Evolutionary conservation across 2,888 invertebrate genomes (phyloP).

Genomic region (Mylabris sibirica): DNA sequence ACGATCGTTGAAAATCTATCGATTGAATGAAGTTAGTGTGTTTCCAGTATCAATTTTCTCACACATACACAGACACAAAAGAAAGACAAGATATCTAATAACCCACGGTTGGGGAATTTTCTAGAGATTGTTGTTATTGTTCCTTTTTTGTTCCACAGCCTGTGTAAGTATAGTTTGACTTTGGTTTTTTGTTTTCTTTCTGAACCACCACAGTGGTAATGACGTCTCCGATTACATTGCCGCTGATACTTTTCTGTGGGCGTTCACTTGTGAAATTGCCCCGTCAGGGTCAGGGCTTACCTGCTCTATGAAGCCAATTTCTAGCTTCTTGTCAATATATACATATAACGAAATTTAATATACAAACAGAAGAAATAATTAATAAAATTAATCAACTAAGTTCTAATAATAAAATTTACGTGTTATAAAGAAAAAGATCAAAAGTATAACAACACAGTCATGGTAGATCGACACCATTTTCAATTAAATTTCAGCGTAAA

Average conservation of each 20-base stretch:
- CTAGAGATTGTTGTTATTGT: neutral
- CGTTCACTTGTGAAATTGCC: conserved; percentile 56
- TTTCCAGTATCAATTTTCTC: conserved; percentile 7
- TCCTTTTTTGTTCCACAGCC: neutral
- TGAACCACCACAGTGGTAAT: conserved; percentile 41
- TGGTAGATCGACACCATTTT: conserved; percentile 20
- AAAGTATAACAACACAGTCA: conserved; percentile 17
- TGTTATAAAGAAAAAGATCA: neutral
- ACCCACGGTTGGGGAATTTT: neutral
- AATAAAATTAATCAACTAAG: neutral
- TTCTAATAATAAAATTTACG: neutral
- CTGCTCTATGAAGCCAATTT: conserved; percentile 40
- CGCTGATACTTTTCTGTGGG: conserved; percentile 53
- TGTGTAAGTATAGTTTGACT: conserved; percentile 19
- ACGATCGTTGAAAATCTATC: neutral
- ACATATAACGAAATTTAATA: neutral
- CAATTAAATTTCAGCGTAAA: conserved; percentile 31
- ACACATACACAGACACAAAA: neutral
- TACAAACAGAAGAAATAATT: neutral
- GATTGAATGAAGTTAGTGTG: conserved; percentile 2
- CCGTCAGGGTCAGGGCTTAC: conserved; percentile 53
- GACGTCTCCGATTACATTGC: conserved; percentile 52
- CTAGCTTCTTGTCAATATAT: conserved; percentile 29
- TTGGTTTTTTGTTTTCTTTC: neutral
- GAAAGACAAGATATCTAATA: neutral